Conservation (phyloP, 2,797 vertebrate species). For the Miichthys miiuy region DNA sequence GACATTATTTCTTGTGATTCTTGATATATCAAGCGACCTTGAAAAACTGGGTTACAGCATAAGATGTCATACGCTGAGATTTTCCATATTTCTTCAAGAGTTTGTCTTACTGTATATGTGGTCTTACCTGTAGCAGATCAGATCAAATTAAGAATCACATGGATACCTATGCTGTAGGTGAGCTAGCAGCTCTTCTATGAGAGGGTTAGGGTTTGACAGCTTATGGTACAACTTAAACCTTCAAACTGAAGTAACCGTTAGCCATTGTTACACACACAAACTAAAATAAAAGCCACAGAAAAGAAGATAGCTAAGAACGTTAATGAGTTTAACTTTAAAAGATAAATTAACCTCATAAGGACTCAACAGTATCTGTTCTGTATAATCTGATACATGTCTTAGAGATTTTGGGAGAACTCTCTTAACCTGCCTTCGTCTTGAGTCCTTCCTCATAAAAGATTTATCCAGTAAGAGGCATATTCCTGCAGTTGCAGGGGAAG, state of each 20-base stretch:
- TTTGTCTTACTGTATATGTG: neutral
- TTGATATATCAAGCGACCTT: neutral
- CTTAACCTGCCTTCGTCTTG: slow-evolving; percentile 12
- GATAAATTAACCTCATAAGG: neutral
- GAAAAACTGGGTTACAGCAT: neutral
- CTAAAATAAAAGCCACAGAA: neutral
- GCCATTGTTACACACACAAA: neutral
- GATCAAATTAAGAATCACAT: neutral
- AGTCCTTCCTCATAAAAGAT: slow-evolving; percentile 23
- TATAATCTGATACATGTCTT: neutral
- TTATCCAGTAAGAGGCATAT: slow-evolving; percentile 5
- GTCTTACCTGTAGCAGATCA: neutral
- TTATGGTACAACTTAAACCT: too few species aligned
- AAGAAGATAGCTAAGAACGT: neutral
- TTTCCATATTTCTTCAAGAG: neutral
- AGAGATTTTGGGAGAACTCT: neutral
- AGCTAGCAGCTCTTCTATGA: too few species aligned
- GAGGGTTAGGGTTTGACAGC: too few species aligned
- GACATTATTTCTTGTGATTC: neutral
- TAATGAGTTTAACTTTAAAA: neutral
- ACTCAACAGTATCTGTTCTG: neutral
- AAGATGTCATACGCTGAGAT: neutral
- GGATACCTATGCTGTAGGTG: too few species aligned
- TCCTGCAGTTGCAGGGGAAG: neutral
- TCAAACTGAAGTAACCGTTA: neutral